A percentile compares a stretch with the other conserved stretches of the same genome.
Conservation (phyloP, 2,888 invertebrate species). For the Chelonus formosanus region DNA sequence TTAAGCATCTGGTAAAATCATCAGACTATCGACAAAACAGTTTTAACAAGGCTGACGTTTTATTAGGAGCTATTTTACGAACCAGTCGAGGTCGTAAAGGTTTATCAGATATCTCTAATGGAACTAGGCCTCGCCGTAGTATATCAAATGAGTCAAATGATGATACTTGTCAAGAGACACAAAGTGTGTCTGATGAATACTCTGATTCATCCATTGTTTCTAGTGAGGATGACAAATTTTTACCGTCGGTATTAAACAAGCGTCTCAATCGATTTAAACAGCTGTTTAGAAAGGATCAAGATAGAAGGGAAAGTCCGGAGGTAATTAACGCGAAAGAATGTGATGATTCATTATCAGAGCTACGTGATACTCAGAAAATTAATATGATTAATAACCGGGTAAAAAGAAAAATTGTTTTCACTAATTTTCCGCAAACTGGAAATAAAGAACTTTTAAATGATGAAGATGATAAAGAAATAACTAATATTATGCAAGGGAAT, state of each 20-base stretch:
- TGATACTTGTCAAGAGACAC: background rate
- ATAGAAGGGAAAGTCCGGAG: slow-evolving; percentile 39
- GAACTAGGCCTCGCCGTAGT: slow-evolving; percentile 37
- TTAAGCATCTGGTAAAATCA: slow-evolving; percentile 14
- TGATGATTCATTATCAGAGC: background rate
- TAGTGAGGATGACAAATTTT: slow-evolving; percentile 50
- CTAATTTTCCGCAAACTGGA: slow-evolving; percentile 36
- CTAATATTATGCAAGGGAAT: slow-evolving; percentile 45
- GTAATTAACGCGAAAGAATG: slow-evolving; percentile 1
- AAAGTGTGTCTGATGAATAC: slow-evolving; percentile 12
- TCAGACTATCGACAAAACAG: slow-evolving; percentile 44
- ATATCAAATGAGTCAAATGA: slow-evolving; percentile 6
- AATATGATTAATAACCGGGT: slow-evolving; percentile 39
- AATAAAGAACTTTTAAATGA: slow-evolving; percentile 21
- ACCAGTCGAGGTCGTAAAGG: slow-evolving; percentile 63
- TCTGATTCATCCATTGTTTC: slow-evolving; percentile 31
- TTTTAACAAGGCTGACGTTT: slow-evolving; percentile 67
- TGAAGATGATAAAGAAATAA: slow-evolving; percentile 28
- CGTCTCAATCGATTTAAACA: slow-evolving; percentile 54
- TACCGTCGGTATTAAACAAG: slow-evolving; percentile 55
- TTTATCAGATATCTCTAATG: slow-evolving; percentile 49
- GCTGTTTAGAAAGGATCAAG: slow-evolving; percentile 56
- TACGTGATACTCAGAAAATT: slow-evolving; percentile 6
- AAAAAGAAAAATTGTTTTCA: slow-evolving; percentile 52
- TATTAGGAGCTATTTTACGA: slow-evolving; percentile 69